phyloP scores from a whole-genome alignment of 2,113 vertebrate genomes.

The Chinchilla lanigera region DNA sequence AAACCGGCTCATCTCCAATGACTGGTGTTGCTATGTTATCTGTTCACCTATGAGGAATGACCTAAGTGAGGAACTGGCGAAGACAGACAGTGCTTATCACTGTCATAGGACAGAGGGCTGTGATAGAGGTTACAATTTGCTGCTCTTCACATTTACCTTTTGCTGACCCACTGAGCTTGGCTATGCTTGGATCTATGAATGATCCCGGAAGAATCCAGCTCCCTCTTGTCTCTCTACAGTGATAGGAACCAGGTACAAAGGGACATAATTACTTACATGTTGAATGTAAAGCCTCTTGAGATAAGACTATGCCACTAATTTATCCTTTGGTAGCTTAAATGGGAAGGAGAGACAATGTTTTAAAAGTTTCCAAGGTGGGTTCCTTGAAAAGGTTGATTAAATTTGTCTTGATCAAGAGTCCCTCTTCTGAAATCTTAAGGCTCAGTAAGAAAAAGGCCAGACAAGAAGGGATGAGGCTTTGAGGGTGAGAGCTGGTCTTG shows the following conservation, averaged over 20 bases:
- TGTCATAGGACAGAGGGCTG: neutral
- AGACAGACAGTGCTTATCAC: neutral
- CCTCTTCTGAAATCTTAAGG: neutral
- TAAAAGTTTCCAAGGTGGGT: neutral
- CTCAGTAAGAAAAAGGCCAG: neutral
- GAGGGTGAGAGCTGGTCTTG: neutral
- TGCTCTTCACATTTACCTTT: neutral
- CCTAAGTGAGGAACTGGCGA: neutral
- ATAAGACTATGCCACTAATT: neutral
- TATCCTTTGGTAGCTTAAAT: neutral
- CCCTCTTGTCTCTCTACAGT: neutral
- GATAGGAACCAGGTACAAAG: neutral
- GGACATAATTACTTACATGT: neutral
- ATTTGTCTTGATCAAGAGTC: neutral
- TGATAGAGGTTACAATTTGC: too few species aligned
- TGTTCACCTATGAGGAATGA: neutral
- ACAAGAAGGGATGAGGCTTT: neutral
- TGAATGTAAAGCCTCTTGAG: neutral
- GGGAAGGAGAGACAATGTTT: neutral
- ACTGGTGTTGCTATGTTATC: neutral
- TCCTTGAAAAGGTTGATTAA: constrained; percentile 3
- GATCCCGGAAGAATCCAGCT: neutral
- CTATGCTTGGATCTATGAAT: neutral
- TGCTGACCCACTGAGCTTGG: neutral
- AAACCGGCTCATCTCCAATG: neutral